These are phyloP conservation scores for Ibycter americanus DNA, from an alignment of 2,797 vertebrate genomes.

Conservation along the genomic window DNA sequence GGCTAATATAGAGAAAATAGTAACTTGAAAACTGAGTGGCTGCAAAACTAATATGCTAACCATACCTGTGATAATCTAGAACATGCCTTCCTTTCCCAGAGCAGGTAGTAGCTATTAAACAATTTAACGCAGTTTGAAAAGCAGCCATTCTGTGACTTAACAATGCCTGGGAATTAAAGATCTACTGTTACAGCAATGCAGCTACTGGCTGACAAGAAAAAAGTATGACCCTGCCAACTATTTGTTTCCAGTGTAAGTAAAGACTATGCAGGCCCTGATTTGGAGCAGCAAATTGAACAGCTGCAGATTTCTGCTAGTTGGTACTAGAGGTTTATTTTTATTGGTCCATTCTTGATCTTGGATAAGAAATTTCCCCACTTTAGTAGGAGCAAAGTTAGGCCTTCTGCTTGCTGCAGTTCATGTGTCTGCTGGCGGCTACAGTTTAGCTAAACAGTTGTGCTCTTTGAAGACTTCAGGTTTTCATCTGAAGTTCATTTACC, in stretches of 20 bases:
- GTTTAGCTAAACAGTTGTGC: neutral
- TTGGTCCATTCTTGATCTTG: neutral
- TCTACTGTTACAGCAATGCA: neutral
- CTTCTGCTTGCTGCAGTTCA: neutral
- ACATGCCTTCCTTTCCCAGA: neutral
- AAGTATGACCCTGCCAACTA: neutral
- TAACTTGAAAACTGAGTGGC: neutral
- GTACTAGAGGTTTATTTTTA: neutral
- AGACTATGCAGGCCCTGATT: neutral
- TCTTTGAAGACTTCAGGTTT: neutral
- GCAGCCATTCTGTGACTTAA: neutral
- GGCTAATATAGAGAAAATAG: neutral
- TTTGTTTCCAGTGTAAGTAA: neutral
- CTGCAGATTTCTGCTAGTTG: neutral
- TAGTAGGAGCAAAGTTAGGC: neutral
- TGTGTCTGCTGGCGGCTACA: neutral
- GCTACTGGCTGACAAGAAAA: neutral
- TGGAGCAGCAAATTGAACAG: neutral
- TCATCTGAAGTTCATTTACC: neutral
- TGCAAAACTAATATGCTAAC: neutral
- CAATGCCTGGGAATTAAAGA: neutral
- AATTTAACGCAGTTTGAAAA: neutral
- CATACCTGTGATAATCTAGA: neutral
- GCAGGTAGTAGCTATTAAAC: neutral
- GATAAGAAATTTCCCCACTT: neutral